Evolutionary conservation across 1,140 invertebrate species (phyloP).

Genomic region (Drosophila baimaii): DNA sequence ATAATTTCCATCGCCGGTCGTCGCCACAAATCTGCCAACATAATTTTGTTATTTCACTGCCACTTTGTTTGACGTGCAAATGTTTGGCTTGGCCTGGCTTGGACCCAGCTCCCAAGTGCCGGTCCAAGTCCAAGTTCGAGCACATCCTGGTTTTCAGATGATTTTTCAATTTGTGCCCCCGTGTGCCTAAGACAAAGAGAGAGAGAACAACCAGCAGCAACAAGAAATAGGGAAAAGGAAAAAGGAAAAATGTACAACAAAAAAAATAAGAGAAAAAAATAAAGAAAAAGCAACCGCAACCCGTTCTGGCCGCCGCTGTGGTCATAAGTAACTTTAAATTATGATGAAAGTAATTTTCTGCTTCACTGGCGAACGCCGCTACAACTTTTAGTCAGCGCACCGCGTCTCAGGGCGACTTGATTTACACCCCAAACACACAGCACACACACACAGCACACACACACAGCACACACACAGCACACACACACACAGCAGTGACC

Average conservation of each 20-base stretch:
- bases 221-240: not conserved
- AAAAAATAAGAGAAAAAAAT: not conserved
- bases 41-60: conserved; percentile 83
- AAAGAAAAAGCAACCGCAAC: conserved; percentile 15
- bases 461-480: conserved; percentile 13
- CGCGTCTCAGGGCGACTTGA: conserved; percentile 20
- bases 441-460: no score
- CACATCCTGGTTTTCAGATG: conserved; percentile 69
- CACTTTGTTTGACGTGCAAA: conserved; percentile 82
- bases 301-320: conserved; percentile 47
- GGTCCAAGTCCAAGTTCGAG: conserved; percentile 14
- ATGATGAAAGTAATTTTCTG: conserved; percentile 84
- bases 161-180: conserved; percentile 75
- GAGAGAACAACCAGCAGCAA: not conserved
- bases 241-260: not conserved
- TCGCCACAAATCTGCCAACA: conserved; percentile 81
- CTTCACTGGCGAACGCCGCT: conserved; percentile 76
- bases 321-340: conserved; percentile 83
- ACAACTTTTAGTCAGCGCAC: conserved; percentile 26
- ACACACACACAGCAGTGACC: conserved; percentile 23
- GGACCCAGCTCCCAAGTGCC: conserved; percentile 13
- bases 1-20: conserved; percentile 66
- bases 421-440: conserved; percentile 17
- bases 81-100: conserved; percentile 67
- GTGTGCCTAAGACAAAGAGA: conserved; percentile 58